These are phyloP conservation scores for Esox masquinongy DNA, from an alignment of 2,797 vertebrate genomes.

Conservation along the genomic window DNA sequence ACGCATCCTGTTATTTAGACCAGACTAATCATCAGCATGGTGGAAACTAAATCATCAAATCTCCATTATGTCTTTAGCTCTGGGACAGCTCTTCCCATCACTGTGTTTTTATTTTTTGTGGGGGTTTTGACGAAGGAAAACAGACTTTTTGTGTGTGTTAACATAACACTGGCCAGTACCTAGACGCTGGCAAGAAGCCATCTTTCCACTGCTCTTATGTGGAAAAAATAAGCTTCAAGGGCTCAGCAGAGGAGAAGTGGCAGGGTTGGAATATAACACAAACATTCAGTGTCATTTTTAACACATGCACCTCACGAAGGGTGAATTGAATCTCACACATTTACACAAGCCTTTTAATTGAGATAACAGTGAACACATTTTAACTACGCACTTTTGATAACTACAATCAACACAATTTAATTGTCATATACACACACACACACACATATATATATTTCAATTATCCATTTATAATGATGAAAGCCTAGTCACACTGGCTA, in stretches of 20 bases:
- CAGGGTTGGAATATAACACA: background rate
- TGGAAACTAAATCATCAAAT: background rate
- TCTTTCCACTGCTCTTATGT: conserved; percentile 57
- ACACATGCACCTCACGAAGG: background rate
- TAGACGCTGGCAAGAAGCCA: conserved; percentile 72
- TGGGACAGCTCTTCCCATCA: conserved; percentile 82
- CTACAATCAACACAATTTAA: background rate
- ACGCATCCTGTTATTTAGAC: background rate
- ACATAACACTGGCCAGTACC: conserved; percentile 68
- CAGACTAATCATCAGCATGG: background rate
- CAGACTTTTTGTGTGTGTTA: conserved; percentile 58
- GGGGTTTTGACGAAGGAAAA: conserved; percentile 58
- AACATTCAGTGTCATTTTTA: background rate
- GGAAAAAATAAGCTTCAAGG: background rate
- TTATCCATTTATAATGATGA: too few relatives aligned
- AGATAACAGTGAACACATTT: background rate
- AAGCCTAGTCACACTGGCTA: background rate
- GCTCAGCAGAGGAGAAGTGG: background rate
- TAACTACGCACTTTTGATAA: background rate
- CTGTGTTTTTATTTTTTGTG: conserved; percentile 67
- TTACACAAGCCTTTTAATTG: background rate
- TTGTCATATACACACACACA: background rate
- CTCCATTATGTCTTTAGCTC: background rate
- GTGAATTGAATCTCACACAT: background rate
- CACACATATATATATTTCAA: background rate